Evolutionary conservation across 2,888 invertebrate species (phyloP).

Genomic region (Ptychoptera albimana): DNA sequence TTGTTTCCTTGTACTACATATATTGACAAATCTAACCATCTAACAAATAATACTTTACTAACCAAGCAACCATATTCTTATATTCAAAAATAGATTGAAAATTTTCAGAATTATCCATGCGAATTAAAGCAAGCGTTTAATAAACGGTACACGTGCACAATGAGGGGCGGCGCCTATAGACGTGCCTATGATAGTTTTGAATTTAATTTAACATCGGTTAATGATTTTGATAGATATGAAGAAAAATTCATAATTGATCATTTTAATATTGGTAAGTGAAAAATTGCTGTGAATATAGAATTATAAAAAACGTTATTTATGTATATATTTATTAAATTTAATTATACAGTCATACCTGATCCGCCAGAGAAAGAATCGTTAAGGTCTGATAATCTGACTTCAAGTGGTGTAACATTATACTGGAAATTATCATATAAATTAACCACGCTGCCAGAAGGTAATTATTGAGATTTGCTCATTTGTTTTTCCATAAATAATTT

Average conservation of each 20-base stretch:
- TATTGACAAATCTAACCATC: too few species aligned
- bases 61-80: too few species aligned
- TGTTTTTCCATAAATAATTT: neutral
- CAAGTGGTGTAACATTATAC: slow-evolving; percentile 17
- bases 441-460: neutral
- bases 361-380: slow-evolving; percentile 19
- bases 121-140: slow-evolving; percentile 19
- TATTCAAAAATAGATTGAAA: too few species aligned
- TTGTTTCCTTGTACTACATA: too few species aligned
- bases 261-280: slow-evolving; percentile 21
- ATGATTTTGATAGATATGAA: slow-evolving; percentile 39
- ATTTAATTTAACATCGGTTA: slow-evolving; percentile 43
- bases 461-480: neutral
- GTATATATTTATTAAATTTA: neutral
- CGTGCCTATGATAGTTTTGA: slow-evolving; percentile 33
- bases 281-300: neutral
- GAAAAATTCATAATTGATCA: slow-evolving; percentile 42
- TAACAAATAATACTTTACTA: too few species aligned
- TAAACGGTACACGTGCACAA: too few species aligned
- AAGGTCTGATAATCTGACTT: slow-evolving; percentile 16
- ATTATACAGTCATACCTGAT: neutral
- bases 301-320: neutral
- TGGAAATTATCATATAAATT: slow-evolving; percentile 14
- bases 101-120: slow-evolving; percentile 28
- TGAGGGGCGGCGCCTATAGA: slow-evolving; percentile 21